phyloP scores from a whole-genome alignment of 2,113 vertebrate species.

The Proteles cristata region DNA sequence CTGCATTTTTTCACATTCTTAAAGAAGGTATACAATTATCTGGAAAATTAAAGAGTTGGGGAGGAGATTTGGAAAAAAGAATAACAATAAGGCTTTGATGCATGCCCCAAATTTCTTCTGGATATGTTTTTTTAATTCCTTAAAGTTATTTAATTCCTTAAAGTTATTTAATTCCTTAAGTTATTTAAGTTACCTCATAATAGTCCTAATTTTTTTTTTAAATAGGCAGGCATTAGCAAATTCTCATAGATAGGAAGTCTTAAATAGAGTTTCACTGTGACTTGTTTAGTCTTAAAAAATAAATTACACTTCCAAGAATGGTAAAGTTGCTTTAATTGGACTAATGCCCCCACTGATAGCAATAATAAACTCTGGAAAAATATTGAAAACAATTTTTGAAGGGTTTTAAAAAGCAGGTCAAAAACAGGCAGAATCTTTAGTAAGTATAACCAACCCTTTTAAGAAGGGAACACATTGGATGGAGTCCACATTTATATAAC shows the following conservation, averaged over 20 bases:
- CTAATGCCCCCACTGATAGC: neutral
- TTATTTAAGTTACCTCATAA: neutral
- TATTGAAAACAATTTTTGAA: neutral
- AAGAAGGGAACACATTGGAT: neutral
- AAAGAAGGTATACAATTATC: neutral
- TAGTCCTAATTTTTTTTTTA: neutral
- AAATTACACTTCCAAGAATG: neutral
- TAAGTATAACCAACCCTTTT: neutral
- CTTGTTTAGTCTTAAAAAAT: neutral
- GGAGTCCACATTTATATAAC: neutral
- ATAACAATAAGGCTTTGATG: neutral
- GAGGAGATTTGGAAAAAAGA: neutral
- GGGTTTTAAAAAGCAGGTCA: rapidly evolving
- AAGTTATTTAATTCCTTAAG: neutral
- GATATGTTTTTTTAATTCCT: neutral
- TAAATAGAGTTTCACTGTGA: neutral
- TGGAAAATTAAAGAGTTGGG: neutral
- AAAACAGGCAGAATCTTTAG: neutral
- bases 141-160: neutral
- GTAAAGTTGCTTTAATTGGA: neutral
- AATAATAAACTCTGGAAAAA: neutral
- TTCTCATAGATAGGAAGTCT: neutral
- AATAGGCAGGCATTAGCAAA: neutral
- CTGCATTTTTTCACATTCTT: neutral
- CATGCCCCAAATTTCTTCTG: neutral